These are phyloP conservation scores for Sylvia atricapilla DNA, from an alignment of 2,113 vertebrate genomes.

Conservation along the genomic window DNA sequence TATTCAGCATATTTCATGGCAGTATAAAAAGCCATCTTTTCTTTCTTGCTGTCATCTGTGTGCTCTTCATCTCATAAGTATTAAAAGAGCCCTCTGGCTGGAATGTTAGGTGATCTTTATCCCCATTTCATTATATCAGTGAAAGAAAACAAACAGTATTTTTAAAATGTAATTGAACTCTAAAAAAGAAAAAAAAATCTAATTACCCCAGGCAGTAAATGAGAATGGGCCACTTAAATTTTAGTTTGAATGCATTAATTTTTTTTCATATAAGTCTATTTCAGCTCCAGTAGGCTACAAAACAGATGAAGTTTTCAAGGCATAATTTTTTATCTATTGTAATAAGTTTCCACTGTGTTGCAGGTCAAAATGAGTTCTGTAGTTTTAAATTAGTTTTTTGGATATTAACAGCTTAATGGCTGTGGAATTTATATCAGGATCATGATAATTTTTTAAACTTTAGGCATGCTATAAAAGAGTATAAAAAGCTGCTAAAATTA, in stretches of 20 bases:
- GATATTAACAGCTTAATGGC: constrained; percentile 6
- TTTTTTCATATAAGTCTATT: not conserved
- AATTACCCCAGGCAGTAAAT: not conserved
- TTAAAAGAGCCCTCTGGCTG: not conserved
- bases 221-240: not conserved
- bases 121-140: not conserved
- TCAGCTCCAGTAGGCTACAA: not conserved
- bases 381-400: constrained; percentile 20
- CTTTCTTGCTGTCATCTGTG: not conserved
- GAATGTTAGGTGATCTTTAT: not conserved
- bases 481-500: not conserved
- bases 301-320: not conserved
- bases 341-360: not conserved
- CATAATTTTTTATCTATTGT: constrained; percentile 3
- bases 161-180: constrained; percentile 14
- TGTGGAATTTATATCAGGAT: not conserved
- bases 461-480: not conserved
- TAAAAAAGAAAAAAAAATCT: not conserved
- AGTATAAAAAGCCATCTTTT: not conserved
- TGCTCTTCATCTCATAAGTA: not conserved
- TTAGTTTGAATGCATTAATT: not conserved
- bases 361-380: constrained; percentile 4
- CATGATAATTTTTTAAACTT: not conserved
- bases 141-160: constrained; percentile 25
- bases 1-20: not conserved